Conservation (phyloP, 2,888 invertebrate genomes). For the Boloria selene region DNA sequence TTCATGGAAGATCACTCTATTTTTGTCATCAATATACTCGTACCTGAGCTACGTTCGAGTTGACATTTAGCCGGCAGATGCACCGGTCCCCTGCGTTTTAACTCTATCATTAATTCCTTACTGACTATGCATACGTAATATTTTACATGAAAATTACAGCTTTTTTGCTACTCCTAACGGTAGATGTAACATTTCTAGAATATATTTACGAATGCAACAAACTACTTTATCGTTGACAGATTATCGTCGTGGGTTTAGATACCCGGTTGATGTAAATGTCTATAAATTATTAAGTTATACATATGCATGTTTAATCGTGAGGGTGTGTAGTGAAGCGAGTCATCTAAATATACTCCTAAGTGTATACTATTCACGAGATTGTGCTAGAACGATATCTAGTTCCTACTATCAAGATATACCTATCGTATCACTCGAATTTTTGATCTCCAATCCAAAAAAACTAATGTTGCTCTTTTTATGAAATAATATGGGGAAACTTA, state of each 20-base stretch:
- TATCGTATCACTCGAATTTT: too few relatives aligned
- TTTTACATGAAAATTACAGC: conserved; percentile 45
- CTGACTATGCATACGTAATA: conserved; percentile 54
- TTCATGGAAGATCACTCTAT: conserved; percentile 51
- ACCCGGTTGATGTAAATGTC: neutral
- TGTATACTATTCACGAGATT: conserved; percentile 1
- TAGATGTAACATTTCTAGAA: conserved; percentile 10
- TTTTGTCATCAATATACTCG: conserved; percentile 71
- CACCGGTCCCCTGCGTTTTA: conserved; percentile 54
- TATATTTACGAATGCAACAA: too few relatives aligned
- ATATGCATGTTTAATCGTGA: neutral
- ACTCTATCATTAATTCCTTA: conserved; percentile 67
- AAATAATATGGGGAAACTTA: too few relatives aligned
- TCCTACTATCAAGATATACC: neutral
- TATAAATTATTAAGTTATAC: neutral
- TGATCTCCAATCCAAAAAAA: too few relatives aligned
- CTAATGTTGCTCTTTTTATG: too few relatives aligned
- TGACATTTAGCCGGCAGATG: conserved; percentile 77
- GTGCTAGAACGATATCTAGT: conserved; percentile 7
- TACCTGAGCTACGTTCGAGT: conserved; percentile 65
- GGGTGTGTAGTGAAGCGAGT: conserved; percentile 17
- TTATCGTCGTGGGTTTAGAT: neutral
- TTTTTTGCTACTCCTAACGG: conserved; percentile 30
- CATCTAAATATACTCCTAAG: conserved; percentile 3
- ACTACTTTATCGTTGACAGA: neutral